Evolutionary conservation across 2,113 vertebrate genomes (phyloP).

Genomic region (Vidua macroura): DNA sequence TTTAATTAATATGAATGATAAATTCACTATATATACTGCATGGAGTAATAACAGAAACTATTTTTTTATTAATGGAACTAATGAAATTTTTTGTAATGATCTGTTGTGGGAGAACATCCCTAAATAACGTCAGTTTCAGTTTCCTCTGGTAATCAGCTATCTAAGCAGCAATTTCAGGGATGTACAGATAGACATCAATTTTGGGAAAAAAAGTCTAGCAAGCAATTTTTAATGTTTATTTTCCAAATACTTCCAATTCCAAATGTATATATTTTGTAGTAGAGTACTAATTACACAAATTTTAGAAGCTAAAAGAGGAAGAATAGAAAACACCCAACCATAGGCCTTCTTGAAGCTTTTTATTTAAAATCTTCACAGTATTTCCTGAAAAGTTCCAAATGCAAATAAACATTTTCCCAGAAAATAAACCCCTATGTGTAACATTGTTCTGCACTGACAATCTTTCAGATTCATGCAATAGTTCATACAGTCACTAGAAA

Average conservation of each 20-base stretch:
- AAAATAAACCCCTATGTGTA: not conserved
- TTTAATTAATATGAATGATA: not conserved
- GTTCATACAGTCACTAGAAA: not conserved
- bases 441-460: not conserved
- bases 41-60: not conserved
- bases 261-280: not conserved
- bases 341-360: not conserved
- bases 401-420: not conserved
- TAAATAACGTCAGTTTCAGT: not conserved
- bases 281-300: not conserved
- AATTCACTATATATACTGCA: not conserved
- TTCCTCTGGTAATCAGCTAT: not conserved
- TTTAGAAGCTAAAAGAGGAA: not conserved
- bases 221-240: not conserved
- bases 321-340: not conserved
- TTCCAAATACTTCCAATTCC: not conserved
- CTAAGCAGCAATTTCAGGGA: not conserved
- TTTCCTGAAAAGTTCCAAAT: not conserved
- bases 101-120: not conserved
- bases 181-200: not conserved
- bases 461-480: not conserved
- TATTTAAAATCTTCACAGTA: not conserved
- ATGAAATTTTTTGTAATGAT: not conserved
- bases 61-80: not conserved
- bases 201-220: not conserved